phyloP scores from a whole-genome alignment of 1,140 invertebrate genomes.

The Tribolium madens region DNA sequence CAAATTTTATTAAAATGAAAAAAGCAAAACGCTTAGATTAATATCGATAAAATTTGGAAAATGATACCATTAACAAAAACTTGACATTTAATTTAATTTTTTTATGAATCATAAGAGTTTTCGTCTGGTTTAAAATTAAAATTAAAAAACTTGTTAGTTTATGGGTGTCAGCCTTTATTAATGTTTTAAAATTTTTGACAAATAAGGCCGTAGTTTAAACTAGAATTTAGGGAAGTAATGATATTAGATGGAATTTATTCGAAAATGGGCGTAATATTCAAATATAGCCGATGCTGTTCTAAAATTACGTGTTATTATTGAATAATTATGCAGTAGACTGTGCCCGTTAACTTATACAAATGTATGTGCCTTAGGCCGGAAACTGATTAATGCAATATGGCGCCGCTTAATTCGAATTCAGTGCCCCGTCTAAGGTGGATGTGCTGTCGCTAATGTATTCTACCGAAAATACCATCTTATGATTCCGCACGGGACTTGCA shows the following conservation, averaged over 20 bases:
- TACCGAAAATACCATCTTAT: slow-evolving; percentile 47
- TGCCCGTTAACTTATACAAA: slow-evolving; percentile 47
- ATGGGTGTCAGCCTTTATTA: not conserved
- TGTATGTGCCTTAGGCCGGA: slow-evolving; percentile 49
- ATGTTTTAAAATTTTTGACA: not conserved
- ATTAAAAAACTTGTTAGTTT: slow-evolving; percentile 8
- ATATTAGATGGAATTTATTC: slow-evolving; percentile 20
- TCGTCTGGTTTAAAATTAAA: not conserved
- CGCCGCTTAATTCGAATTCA: slow-evolving; percentile 49
- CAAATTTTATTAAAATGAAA: too few relatives aligned
- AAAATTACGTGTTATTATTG: slow-evolving; percentile 49
- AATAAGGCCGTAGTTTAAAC: not conserved
- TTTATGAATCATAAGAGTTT: not conserved
- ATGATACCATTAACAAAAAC: too few relatives aligned
- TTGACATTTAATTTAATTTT: too few relatives aligned
- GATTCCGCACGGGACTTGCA: slow-evolving; percentile 43
- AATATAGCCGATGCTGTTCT: slow-evolving; percentile 33
- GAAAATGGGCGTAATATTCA: slow-evolving; percentile 24
- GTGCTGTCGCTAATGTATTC: slow-evolving; percentile 47
- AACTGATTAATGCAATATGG: slow-evolving; percentile 52
- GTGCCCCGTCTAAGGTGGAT: slow-evolving; percentile 44
- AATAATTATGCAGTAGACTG: slow-evolving; percentile 45
- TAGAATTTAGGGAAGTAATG: slow-evolving; percentile 8
- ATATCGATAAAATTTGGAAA: too few relatives aligned
- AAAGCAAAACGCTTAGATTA: too few relatives aligned